Evolutionary conservation across 1,140 invertebrate species (phyloP).

Genomic region (Wiebesia pumilae): DNA sequence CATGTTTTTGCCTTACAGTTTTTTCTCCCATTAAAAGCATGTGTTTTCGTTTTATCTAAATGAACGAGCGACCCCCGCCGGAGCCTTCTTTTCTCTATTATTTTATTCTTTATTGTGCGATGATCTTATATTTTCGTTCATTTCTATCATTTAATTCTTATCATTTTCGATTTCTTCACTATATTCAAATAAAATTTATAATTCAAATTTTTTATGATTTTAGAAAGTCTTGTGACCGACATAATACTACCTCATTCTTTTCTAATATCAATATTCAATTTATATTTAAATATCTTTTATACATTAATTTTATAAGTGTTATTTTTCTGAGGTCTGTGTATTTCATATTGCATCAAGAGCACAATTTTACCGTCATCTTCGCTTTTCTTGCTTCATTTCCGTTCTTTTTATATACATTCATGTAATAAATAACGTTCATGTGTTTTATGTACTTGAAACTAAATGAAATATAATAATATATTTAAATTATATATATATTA

Average conservation of each 20-base stretch:
- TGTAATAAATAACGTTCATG: no score
- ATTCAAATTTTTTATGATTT: no score
- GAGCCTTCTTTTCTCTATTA: conserved; percentile 67
- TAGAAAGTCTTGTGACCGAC: no score
- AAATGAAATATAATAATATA: no score
- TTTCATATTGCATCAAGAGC: background rate
- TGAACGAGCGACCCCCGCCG: conserved; percentile 72
- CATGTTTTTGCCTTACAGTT: background rate
- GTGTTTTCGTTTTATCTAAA: conserved; percentile 38
- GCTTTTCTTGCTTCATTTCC: no score
- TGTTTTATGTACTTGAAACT: no score
- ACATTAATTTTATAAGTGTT: background rate
- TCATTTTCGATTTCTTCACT: background rate
- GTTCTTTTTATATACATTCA: no score
- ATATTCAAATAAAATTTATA: no score
- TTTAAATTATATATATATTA: no score
- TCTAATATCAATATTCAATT: no score
- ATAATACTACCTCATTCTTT: no score
- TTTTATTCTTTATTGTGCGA: conserved; percentile 56
- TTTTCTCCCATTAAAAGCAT: background rate
- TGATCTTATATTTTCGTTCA: conserved; percentile 44
- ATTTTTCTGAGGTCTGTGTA: background rate
- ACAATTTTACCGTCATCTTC: no score
- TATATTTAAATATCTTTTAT: background rate
- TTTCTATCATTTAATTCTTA: conserved; percentile 42